These are phyloP conservation scores for Vicugna pacos DNA, from an alignment of 2,113 vertebrate genomes.

Conservation along the genomic window DNA sequence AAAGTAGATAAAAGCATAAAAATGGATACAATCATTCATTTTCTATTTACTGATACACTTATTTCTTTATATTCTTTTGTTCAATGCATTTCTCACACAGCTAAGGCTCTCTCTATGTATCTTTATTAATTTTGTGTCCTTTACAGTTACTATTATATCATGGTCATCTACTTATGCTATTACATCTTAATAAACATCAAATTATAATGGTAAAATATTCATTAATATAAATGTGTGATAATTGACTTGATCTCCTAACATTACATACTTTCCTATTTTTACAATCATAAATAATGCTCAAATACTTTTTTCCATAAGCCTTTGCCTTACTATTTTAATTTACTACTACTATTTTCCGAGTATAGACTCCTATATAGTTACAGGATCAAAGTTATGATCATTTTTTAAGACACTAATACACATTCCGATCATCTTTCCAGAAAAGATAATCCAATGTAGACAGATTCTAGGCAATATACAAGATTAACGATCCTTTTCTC, in stretches of 20 bases:
- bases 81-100: background rate
- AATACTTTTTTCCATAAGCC: background rate
- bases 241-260: background rate
- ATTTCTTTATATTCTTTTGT: background rate
- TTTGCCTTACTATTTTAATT: background rate
- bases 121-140: background rate
- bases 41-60: background rate
- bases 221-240: background rate
- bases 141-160: background rate
- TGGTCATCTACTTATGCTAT: background rate
- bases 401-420: conserved; percentile 1
- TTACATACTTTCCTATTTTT: background rate
- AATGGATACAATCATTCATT: background rate
- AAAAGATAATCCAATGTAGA: background rate
- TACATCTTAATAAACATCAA: background rate
- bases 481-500: background rate
- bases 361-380: background rate
- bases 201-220: background rate
- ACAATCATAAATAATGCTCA: background rate
- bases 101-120: background rate
- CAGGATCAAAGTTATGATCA: background rate
- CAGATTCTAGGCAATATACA: background rate
- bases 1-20: background rate
- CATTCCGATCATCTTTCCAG: background rate
- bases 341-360: conserved; percentile 1